Conservation (phyloP, 1,140 invertebrate species). For the Caenorhabditis inopinata region DNA sequence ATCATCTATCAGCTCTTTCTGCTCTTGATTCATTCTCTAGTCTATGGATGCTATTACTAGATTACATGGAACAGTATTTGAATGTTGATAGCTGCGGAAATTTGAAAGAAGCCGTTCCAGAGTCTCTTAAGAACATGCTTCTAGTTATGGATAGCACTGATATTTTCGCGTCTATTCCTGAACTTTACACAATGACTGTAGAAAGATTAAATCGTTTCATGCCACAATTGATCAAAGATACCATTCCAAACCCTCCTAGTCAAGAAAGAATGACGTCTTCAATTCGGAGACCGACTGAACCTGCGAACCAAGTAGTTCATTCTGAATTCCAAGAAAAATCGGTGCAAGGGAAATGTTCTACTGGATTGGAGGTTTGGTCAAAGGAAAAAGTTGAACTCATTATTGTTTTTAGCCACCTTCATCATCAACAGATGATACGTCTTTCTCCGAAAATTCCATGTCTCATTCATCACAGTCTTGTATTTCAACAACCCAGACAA, state of each 20-base stretch:
- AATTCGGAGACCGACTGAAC: too few species aligned
- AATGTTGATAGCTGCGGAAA: slow-evolving; percentile 71
- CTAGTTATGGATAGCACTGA: slow-evolving; percentile 93
- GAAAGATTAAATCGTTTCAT: slow-evolving; percentile 40
- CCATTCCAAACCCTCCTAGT: slow-evolving; percentile 36
- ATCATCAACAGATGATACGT: too few species aligned
- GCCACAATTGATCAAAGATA: slow-evolving; percentile 43
- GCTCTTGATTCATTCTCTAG: slow-evolving; percentile 73
- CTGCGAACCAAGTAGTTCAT: too few species aligned
- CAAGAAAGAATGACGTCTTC: too few species aligned
- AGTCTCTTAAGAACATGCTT: slow-evolving; percentile 95
- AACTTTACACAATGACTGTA: slow-evolving; percentile 35
- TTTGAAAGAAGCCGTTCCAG: slow-evolving; percentile 81
- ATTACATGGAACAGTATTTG: slow-evolving; percentile 86
- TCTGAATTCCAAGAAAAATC: too few species aligned
- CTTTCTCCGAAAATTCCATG: too few species aligned
- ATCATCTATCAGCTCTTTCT: slow-evolving; percentile 45
- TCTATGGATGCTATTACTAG: slow-evolving; percentile 84
- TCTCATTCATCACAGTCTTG: too few species aligned
- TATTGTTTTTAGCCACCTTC: too few species aligned
- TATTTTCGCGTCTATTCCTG: slow-evolving; percentile 69
- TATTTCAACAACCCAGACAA: too few species aligned
- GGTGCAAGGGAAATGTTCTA: too few species aligned
- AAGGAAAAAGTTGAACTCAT: too few species aligned
- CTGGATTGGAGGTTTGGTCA: too few species aligned